phyloP scores from a whole-genome alignment of 2,888 invertebrate genomes.

The Eurytoma californica region DNA sequence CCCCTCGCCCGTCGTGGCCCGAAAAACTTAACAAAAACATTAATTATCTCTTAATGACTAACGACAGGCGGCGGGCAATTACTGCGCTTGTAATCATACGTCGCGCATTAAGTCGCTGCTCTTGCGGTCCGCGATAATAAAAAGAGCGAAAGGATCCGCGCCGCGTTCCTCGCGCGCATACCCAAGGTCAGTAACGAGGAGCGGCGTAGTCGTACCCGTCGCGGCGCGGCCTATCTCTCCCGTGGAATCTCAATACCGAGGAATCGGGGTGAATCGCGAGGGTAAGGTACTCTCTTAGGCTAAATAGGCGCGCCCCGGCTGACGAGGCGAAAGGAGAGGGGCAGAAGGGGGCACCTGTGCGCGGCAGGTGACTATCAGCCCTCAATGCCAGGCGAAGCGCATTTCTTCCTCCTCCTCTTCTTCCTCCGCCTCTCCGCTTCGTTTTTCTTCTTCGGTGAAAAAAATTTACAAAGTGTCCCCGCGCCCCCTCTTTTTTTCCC shows the following conservation, averaged over 20 bases:
- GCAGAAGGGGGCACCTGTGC: conserved; percentile 44
- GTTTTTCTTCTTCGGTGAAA: background rate
- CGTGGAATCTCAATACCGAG: conserved; percentile 9
- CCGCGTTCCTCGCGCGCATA: background rate
- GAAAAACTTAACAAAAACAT: conserved; percentile 1
- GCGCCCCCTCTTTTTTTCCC: background rate
- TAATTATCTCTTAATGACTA: background rate
- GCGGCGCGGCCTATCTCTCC: background rate
- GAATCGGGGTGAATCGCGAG: background rate
- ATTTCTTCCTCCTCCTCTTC: background rate
- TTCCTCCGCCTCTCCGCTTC: background rate
- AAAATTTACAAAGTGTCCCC: background rate
- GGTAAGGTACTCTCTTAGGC: conserved; percentile 2
- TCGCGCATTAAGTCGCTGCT: background rate
- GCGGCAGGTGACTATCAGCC: conserved; percentile 54
- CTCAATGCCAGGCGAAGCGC: conserved; percentile 21
- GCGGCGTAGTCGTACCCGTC: background rate
- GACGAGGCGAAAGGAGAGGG: conserved; percentile 15
- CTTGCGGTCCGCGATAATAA: background rate
- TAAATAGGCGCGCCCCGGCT: conserved; percentile 8
- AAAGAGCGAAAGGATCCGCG: background rate
- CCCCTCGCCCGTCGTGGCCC: background rate
- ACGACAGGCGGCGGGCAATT: background rate
- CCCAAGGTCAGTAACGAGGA: conserved; percentile 24
- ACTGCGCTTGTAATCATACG: background rate